Base-by-base conservation (phyloP, 2,113 vertebrate genomes). In the Neoarius graeffei region DNA sequence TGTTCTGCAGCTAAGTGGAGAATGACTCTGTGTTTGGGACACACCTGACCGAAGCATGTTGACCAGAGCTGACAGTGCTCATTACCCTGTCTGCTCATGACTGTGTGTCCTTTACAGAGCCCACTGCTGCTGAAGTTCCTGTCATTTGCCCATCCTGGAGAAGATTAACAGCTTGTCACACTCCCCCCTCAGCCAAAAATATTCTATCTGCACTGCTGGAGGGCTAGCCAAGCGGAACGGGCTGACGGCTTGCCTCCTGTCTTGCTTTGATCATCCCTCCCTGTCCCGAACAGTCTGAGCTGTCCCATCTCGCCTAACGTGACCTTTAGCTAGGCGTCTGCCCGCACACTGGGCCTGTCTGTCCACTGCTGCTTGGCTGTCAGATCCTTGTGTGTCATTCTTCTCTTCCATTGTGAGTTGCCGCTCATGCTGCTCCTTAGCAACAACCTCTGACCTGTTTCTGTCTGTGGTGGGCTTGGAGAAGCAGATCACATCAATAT, bases 141-240 rank as follows among this genome's bases (percentile, higher is more conserved):
- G 92, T 93, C 93, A 92, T 88, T 94, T 50, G 88, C 48, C 81
- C 85, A 57, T 93, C 92, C 90, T 86, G 85, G 81, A 91, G 86
- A 90, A 94, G 92, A 93, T 94, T 93, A 94, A 94, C 92, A 93
- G 93, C 77, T 89, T 94, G 91, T 93, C 92, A 93, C 88, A 80
- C 64, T 86, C 89, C 84, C 90, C 91, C 83, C 81, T 60, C 89
- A 89, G 91, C 83, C 91, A 88, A 90, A 93, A 92, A 92, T 90
- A 92, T 91, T 94, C 91, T 91, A 86, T 92, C 91, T 91, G 86
- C 90, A 66, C 66, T 87, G 93, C 92, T 91, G 91, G 89, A 85
- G 89, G 89, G 8, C 88, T 92, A 93, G 84, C 91, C 93, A 93
- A 92, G 93, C 93, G 91, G 91, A 95, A 94, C 94, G 87, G 91